Base-by-base conservation (phyloP, 2,797 vertebrate genomes). In the Mus caroli region DNA sequence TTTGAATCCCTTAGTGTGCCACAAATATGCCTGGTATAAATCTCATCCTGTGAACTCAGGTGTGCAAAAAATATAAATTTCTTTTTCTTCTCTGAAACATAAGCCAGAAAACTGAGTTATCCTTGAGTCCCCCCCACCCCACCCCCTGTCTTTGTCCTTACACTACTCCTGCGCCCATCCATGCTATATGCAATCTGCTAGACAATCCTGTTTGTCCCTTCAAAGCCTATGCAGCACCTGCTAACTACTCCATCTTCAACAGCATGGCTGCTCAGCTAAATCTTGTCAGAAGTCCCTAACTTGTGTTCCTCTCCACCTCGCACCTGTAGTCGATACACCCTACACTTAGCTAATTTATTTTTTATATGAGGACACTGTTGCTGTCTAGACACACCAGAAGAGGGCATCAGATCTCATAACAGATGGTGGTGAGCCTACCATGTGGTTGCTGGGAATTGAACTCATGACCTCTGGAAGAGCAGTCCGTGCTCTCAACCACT, bases 1-100 rank as follows among this genome's bases (percentile, higher is more conserved):
- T 95, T 85, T 40, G 28, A 90, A 87, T 95, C 84, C 94, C 94
- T 96, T 22, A 75, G 93, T 71, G 92, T 85, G 60, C 93, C 64
- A 88, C 93, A 88, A 82, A 92, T 79, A 58, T 46, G 64, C 83
- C 95, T 92, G 17, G 2, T 34, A 46, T 90, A 91, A 94, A 88
- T 96, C 88, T 92, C 58, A 46, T 78, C 28, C 40, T 20, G 1
- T 28, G 71, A 92, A 92, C 62, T 90, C 77, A 90, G 88, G 92
- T 93, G 88, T 83, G 46, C 77, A 83, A 69, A 91, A 88, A 40
- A 40, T 26, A 82, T 22, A 91, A 62, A 71, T 92, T 85, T 92
- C 67, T 87, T 91, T 9, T 31, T 43, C 17, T 13, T 58, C 67
- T 94, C n/a, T 56, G 58, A 62, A 82, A 60, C 34, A 3, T 31